phyloP scores from a whole-genome alignment of 2,888 invertebrate genomes.

The Tenthredo livida region DNA sequence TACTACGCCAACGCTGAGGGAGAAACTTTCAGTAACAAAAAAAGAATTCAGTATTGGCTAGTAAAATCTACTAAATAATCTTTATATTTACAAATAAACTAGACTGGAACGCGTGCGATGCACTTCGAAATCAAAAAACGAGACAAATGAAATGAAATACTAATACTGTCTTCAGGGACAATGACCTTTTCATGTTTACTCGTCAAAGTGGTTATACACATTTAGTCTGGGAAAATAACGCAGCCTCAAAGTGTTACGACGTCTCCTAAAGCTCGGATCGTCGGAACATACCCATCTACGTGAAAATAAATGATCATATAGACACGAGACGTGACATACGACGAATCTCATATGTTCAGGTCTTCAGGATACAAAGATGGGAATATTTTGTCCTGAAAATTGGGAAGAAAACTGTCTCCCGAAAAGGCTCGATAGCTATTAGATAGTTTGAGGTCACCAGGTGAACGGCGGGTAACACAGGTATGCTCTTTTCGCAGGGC shows the following conservation, averaged over 20 bases:
- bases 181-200: conserved; percentile 14
- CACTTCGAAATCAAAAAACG: background rate
- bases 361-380: background rate
- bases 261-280: background rate
- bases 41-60: conserved; percentile 6
- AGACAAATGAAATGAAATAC: background rate
- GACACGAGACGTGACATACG: background rate
- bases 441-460: conserved; percentile 36
- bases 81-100: background rate
- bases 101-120: background rate
- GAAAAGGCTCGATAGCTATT: background rate
- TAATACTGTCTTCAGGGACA: conserved; percentile 7
- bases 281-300: background rate
- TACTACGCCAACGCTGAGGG: background rate
- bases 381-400: background rate
- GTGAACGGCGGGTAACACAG: conserved; percentile 33
- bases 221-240: conserved; percentile 31
- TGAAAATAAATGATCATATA: conserved; percentile 1
- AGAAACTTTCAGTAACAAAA: background rate
- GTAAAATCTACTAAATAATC: background rate
- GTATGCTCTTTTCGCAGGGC: conserved; percentile 26
- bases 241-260: conserved; percentile 3
- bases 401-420: conserved; percentile 2
- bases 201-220: background rate
- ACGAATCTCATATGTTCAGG: background rate